Base-by-base conservation (phyloP, 2,113 vertebrate genomes). In the Neolamprologus modestus region DNA sequence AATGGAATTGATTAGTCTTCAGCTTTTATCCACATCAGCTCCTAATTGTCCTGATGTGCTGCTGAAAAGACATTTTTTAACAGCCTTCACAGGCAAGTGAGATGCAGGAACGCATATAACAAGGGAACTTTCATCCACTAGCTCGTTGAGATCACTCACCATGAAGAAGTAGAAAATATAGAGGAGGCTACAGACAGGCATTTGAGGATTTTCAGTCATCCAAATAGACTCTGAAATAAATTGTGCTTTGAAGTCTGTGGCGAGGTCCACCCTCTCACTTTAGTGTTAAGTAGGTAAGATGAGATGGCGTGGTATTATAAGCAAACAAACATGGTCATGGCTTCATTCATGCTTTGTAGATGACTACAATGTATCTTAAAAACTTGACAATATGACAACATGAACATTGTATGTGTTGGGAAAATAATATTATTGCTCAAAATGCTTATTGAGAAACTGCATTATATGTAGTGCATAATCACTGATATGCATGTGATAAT, bases 101-200 rank as follows among this genome's bases (percentile, higher is more conserved):
- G 81, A 91, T 85, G 78, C 88, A 91, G 92, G 87, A 94, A 91
- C 5, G 85, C 63, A 42, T 93, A 83, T 73, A 89, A 91, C 71
- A 5, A 91, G 55, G 78, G 84, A 82, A 87, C 61, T 47, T 89
- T 92, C 47, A 83, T 81, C 80, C 83, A 35, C 45, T 7, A 55
- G 73, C 82, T 92, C 42, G 81, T 90, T 88, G 87, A 57, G 55
- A 84, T 82, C 24, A 84, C 47, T 89, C 12, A 26, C 35, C 33
- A 45, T 12, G n/a, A 84, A 71, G 17, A 47, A 57, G 78, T 21
- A 16, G n/a, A 87, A 76, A 81, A 84, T 84, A 35, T 54, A 47
- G 13, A 83, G 19, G 9, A 52, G 45, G 26, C 26, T n/a, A 47
- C 52, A 79, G 21, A 37, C 2, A 2, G 85, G 50, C 63, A 57